Base-by-base conservation (phyloP, 2,113 vertebrate genomes). In the Ceuthmochares aereus region DNA sequence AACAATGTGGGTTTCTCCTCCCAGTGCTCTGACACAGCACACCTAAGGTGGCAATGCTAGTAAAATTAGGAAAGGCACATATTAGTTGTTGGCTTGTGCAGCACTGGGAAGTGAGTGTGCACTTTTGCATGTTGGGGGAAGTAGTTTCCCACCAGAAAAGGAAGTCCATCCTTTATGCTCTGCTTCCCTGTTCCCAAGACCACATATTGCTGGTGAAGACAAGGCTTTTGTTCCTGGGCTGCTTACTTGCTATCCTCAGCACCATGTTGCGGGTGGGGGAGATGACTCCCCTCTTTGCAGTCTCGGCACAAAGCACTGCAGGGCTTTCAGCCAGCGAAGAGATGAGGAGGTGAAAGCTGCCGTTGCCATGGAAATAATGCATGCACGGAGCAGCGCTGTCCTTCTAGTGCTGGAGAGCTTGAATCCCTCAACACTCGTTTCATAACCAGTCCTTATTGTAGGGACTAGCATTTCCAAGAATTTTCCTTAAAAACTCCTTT, bases 271-370 rank as follows among this genome's bases (percentile, higher is more conserved):
- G 56, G 78, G 49, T 62, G 27, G 60, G 47, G 45, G 60, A 78
- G 25, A 45, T 51, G 23, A 88, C 63, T 94, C 70, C 94, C 94
- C 94, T 93, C 96, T 98, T 96, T 97, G 97, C 97, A 98, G 97
- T 98, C 98, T 97, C 89, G 91, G 98, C 98, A 98, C 97, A 98
- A 94, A 97, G 93, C 97, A 84, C 97, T 98, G 98, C 98, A 81
- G 98, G 83, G 91, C 95, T 98, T 96, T 96, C 93, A 97, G 95
- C 85, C 95, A 96, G 97, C 84, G 22, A 64, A 77, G 88, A 92
- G 96, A 95, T 77, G 73, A 83, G 82, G 87, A 97, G 91, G 86
- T 83, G 90, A 94, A 92, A 96, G 97, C 96, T 96, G 81, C 72
- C 0, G 98, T 98, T 98, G 96, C 97, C 95, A 98, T 98, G 97